Base-by-base conservation (phyloP, 2,797 vertebrate species). In the Nyctibius grandis region DNA sequence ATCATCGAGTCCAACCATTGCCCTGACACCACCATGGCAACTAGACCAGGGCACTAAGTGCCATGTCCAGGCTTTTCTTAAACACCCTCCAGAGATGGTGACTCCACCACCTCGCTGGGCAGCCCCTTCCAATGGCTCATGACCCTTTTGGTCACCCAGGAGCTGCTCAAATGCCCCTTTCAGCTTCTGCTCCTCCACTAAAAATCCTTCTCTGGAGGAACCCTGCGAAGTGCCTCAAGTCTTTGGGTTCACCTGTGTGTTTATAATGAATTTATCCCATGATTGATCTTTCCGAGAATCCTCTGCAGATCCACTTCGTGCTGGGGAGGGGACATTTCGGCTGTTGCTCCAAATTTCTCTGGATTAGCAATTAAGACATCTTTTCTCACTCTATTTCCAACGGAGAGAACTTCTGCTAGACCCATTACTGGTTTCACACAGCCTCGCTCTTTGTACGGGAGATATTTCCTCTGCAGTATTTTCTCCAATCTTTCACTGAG, bases 351-450 rank as follows among this genome's bases (percentile, higher is more conserved):
- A 0, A 56, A 60, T 90, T 95, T n/a, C 88, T 96, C 96, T 97
- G 96, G 93, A 96, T 95, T 96, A 96, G 83, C 88, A 86, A 95
- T 97, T 96, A 95, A 92, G 77, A 47, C 77, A 53, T 95, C 94
- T 97, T 93, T 93, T 93, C 95, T 95, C 94, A 92, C 96, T 91
- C 40, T 38, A 7, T 29, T 7, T 79, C 85, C 82, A 33, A 29
- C 0, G 13, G 88, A 90, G 85, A 76, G 33, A 61, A 56, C 80
- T 95, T 95, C 96, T 97, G 93, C 47, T 91, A 94, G 89, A 96
- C 40, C 91, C 93, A 96, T 97, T 93, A 94, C 67, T 19, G 89
- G 11, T 75, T 34, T 56, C 79, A 40, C 89, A 91, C 85, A 95
- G 87, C 87, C 76, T 61, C 0, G 0, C 50, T 93, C 89, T 84